Percentiles rank a stretch among this genome's conserved stretches.
Conservation (phyloP, 1,140 invertebrate species). For the Elymnias hypermnestra region DNA sequence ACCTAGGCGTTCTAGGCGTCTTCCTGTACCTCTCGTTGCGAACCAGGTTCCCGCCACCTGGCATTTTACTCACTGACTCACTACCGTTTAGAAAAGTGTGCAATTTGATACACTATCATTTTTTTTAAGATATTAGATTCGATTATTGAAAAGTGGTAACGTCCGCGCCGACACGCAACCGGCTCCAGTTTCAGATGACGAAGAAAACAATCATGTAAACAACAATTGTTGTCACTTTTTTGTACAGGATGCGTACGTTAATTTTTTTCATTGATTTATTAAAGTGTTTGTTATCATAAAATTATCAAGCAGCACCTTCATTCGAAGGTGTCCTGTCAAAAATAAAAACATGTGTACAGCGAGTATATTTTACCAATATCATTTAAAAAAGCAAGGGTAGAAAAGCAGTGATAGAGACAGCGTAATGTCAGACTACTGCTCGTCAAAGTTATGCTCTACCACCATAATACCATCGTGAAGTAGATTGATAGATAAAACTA, state of each 20-base stretch:
- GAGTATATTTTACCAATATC: too few species aligned
- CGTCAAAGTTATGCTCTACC: too few species aligned
- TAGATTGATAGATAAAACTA: too few species aligned
- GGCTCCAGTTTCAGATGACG: conserved; percentile 40
- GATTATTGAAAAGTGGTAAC: conserved; percentile 18
- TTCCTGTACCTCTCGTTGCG: conserved; percentile 44
- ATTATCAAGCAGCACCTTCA: too few species aligned
- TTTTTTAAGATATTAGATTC: conserved; percentile 13
- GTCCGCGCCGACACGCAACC: conserved; percentile 28
- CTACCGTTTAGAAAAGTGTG: conserved; percentile 26
- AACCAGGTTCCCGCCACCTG: conserved; percentile 46
- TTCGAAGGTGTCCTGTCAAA: too few species aligned
- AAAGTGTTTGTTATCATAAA: too few species aligned
- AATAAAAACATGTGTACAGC: too few species aligned
- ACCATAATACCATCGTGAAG: too few species aligned
- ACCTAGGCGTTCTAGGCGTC: conserved; percentile 35
- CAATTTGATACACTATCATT: conserved; percentile 23
- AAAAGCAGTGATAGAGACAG: too few species aligned
- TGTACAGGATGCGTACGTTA: conserved; percentile 13
- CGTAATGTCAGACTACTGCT: too few species aligned
- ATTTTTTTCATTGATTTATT: too few species aligned
- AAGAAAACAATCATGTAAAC: conserved; percentile 63
- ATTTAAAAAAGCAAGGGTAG: too few species aligned
- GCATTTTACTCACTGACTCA: conserved; percentile 46
- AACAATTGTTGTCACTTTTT: conserved; percentile 51